These are phyloP conservation scores for Eciton burchellii DNA, from an alignment of 1,140 invertebrate genomes.

Conservation along the genomic window DNA sequence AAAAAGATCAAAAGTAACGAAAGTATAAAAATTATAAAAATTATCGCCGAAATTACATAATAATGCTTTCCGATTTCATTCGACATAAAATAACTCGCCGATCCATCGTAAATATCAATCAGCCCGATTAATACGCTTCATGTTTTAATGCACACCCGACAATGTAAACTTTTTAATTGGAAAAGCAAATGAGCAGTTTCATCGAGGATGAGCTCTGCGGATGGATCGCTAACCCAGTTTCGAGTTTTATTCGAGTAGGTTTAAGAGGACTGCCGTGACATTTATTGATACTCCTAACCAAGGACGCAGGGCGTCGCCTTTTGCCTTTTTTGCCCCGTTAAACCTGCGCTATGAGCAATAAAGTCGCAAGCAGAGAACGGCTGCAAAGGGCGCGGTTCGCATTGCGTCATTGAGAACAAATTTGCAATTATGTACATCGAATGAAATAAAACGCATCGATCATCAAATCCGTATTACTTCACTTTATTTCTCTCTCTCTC, in stretches of 20 bases:
- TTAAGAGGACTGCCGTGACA: conserved; percentile 63
- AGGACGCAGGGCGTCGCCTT: conserved; percentile 69
- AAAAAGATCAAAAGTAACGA: no score
- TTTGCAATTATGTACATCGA: conserved; percentile 13
- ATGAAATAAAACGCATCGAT: not conserved
- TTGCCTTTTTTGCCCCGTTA: conserved; percentile 47
- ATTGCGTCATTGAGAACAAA: conserved; percentile 11
- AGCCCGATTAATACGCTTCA: not conserved
- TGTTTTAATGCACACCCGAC: not conserved
- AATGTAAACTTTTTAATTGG: conserved; percentile 43
- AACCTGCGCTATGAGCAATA: conserved; percentile 52
- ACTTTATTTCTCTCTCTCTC: not conserved
- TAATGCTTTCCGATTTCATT: no score
- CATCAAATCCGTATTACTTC: not conserved
- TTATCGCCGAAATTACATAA: no score
- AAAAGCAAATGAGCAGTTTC: conserved; percentile 48
- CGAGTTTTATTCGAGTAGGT: conserved; percentile 67
- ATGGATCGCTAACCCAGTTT: conserved; percentile 67
- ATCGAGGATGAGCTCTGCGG: conserved; percentile 19
- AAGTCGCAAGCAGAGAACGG: conserved; percentile 29
- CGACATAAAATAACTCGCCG: not conserved
- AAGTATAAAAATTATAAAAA: no score
- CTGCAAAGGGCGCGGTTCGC: conserved; percentile 49
- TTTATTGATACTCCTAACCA: conserved; percentile 69
- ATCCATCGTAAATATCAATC: not conserved